These are phyloP conservation scores for Trachymyrmex cornetzi DNA, from an alignment of 1,140 invertebrate genomes.

Conservation along the genomic window DNA sequence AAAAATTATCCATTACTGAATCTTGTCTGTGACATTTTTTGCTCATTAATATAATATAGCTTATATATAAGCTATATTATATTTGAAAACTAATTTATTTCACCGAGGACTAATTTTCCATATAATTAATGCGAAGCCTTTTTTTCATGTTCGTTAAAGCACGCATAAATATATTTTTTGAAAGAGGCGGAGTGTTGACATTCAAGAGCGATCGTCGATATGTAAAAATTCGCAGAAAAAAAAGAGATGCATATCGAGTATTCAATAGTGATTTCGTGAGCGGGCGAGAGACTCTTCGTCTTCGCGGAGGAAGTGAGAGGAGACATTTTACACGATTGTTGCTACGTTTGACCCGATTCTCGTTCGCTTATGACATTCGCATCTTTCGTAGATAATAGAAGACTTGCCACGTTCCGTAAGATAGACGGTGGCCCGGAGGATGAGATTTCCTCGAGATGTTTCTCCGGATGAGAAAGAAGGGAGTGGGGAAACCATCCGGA, in stretches of 20 bases:
- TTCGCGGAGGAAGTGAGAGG: not conserved
- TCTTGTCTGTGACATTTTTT: too few relatives aligned
- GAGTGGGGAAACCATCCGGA: not conserved
- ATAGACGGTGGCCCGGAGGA: slow-evolving; percentile 43
- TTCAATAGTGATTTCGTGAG: slow-evolving; percentile 11
- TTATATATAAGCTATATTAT: too few relatives aligned
- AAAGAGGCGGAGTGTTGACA: not conserved
- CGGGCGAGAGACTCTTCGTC: not conserved
- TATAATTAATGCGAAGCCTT: too few relatives aligned
- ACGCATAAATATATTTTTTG: not conserved
- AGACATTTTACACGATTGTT: slow-evolving; percentile 44
- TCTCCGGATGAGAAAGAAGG: not conserved
- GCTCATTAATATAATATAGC: too few relatives aligned
- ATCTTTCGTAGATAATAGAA: slow-evolving; percentile 8
- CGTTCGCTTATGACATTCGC: slow-evolving; percentile 47
- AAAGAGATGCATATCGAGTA: not conserved
- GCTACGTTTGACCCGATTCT: slow-evolving; percentile 65
- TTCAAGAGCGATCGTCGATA: not conserved
- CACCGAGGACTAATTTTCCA: too few relatives aligned
- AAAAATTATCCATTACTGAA: too few relatives aligned
- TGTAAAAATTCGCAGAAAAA: not conserved
- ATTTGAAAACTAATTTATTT: too few relatives aligned
- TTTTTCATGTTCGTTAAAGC: not conserved
- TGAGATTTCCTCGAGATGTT: slow-evolving; percentile 63
- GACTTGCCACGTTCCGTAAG: slow-evolving; percentile 47